Percentiles rank a stretch among this genome's conserved stretches.
Evolutionary conservation across 2,797 vertebrate species (phyloP).

Genomic region (Tenualosa ilisha): DNA sequence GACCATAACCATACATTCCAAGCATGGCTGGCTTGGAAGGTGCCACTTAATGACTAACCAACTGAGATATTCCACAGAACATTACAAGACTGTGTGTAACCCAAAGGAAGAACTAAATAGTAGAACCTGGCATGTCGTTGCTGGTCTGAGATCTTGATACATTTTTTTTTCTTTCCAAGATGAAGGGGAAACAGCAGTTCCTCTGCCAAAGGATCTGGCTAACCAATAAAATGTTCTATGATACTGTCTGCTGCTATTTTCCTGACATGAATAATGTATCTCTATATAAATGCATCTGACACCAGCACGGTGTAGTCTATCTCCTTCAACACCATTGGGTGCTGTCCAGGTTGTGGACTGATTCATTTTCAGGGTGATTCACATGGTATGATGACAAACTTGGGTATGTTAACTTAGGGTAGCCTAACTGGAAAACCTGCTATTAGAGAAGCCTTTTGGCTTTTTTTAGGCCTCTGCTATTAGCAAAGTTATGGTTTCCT

Average conservation of each 20-base stretch:
- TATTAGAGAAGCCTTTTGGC: too few species aligned
- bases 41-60: neutral
- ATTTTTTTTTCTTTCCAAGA: neutral
- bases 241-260: too few species aligned
- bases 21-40: neutral
- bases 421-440: too few species aligned
- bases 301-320: neutral
- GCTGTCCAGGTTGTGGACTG: too few species aligned
- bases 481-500: too few species aligned
- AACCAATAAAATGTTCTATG: neutral
- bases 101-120: too few species aligned
- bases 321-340: neutral
- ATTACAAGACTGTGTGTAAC: neutral
- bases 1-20: neutral
- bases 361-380: too few species aligned
- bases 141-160: neutral
- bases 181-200: neutral
- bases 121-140: conserved; percentile 73
- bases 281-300: neutral
- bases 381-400: too few species aligned
- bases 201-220: neutral
- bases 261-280: neutral
- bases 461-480: too few species aligned
- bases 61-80: neutral
- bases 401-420: too few species aligned